A percentile compares a stretch with the other conserved stretches of the same genome.
Evolutionary conservation across 2,888 invertebrate genomes (phyloP).

Genomic region (Elmis aenea): DNA sequence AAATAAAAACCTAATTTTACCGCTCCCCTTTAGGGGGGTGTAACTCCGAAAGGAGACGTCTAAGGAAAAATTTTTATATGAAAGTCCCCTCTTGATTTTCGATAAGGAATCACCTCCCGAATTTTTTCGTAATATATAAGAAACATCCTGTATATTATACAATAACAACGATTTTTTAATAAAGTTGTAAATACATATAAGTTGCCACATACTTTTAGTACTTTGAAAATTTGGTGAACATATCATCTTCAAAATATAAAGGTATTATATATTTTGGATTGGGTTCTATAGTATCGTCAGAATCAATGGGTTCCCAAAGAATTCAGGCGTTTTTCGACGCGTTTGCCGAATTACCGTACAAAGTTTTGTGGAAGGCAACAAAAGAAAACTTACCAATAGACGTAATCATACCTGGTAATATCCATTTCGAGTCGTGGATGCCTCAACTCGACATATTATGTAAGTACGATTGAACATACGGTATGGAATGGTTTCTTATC

Average conservation of each 20-base stretch:
- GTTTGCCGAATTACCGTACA: conserved; percentile 50
- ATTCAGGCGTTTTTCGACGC: conserved; percentile 49
- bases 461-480: conserved; percentile 34
- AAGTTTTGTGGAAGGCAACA: conserved; percentile 54
- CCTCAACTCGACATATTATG: conserved; percentile 53
- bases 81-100: no score
- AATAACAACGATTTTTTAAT: no score
- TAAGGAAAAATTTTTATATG: no score
- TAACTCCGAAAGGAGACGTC: no score
- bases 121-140: no score
- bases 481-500: background rate
- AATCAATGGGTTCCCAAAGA: conserved; percentile 49
- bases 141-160: no score
- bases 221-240: background rate
- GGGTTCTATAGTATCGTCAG: conserved; percentile 55
- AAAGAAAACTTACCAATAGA: conserved; percentile 44
- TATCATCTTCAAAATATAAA: conserved; percentile 8
- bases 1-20: no score
- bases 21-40: no score
- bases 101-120: no score
- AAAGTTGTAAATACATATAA: no score
- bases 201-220: conserved; percentile 9
- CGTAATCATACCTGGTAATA: conserved; percentile 42
- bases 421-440: conserved; percentile 52
- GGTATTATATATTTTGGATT: conserved; percentile 55